These are phyloP conservation scores for Nemotelus nigrinus DNA, from an alignment of 2,888 invertebrate genomes.

Conservation along the genomic window DNA sequence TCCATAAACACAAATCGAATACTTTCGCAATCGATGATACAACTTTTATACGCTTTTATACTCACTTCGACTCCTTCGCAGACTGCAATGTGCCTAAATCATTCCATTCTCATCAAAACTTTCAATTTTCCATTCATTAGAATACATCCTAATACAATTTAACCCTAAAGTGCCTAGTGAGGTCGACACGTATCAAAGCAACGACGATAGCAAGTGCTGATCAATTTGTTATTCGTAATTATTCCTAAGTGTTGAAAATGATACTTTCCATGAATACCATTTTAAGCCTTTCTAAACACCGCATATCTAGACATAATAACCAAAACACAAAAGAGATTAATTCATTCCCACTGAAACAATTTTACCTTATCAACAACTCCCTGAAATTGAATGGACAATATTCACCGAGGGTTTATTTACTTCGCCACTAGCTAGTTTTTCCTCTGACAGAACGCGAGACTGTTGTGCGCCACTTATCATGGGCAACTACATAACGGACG, in stretches of 20 bases:
- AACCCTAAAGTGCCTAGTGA: neutral
- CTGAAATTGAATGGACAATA: slow-evolving; percentile 1
- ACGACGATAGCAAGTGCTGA: neutral
- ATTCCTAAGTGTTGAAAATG: neutral
- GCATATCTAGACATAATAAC: too few species aligned
- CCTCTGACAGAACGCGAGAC: neutral
- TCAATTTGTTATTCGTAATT: neutral
- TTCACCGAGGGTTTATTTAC: neutral
- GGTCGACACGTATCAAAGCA: neutral
- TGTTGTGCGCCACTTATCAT: slow-evolving; percentile 6
- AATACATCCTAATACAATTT: neutral
- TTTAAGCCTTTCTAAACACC: neutral
- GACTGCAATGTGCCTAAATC: slow-evolving; percentile 2
- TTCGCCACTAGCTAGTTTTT: neutral
- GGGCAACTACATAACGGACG: neutral
- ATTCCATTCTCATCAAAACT: slow-evolving; percentile 21
- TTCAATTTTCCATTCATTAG: slow-evolving; percentile 23
- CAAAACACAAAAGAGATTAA: too few species aligned
- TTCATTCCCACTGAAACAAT: neutral
- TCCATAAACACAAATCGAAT: too few species aligned
- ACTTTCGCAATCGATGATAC: too few species aligned
- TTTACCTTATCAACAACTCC: neutral
- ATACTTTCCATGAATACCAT: too few species aligned
- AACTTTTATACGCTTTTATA: too few species aligned
- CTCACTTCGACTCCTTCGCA: neutral